Evolutionary conservation across 2,888 invertebrate species (phyloP).

Genomic region (Euclidia mi): DNA sequence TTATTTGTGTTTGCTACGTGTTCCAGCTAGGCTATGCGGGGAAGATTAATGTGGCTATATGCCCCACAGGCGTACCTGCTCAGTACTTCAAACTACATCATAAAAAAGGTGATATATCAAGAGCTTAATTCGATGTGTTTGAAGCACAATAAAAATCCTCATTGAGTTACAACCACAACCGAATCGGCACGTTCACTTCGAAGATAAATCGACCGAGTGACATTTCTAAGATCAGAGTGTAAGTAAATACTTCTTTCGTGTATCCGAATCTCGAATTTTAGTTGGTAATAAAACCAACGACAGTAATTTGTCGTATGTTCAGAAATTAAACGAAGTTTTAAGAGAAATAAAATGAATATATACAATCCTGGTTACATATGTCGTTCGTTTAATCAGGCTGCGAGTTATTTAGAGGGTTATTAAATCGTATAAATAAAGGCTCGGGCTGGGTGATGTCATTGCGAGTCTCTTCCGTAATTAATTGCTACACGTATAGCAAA

Average conservation of each 20-base stretch:
- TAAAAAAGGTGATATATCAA: slow-evolving; percentile 25
- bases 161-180: slow-evolving; percentile 17
- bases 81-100: no score
- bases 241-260: slow-evolving; percentile 34
- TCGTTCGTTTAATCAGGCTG: slow-evolving; percentile 42
- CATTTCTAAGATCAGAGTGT: slow-evolving; percentile 32
- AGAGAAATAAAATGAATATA: slow-evolving; percentile 12
- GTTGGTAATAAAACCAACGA: no score
- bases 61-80: slow-evolving; percentile 26
- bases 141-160: slow-evolving; percentile 15
- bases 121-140: slow-evolving; percentile 14
- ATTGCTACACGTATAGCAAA: slow-evolving; percentile 9
- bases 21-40: slow-evolving; percentile 44
- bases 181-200: slow-evolving; percentile 23
- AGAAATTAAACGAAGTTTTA: slow-evolving; percentile 6
- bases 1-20: slow-evolving; percentile 58
- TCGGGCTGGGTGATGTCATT: slow-evolving; percentile 26
- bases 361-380: slow-evolving; percentile 37
- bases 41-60: slow-evolving; percentile 58
- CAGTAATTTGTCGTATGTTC: slow-evolving; percentile 8
- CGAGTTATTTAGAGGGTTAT: slow-evolving; percentile 32
- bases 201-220: slow-evolving; percentile 41
- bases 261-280: slow-evolving; percentile 5
- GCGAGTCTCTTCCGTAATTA: slow-evolving; percentile 19
- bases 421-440: slow-evolving; percentile 35